phyloP scores from a whole-genome alignment of 2,113 vertebrate genomes.

The Ctenodactylus gundi region DNA sequence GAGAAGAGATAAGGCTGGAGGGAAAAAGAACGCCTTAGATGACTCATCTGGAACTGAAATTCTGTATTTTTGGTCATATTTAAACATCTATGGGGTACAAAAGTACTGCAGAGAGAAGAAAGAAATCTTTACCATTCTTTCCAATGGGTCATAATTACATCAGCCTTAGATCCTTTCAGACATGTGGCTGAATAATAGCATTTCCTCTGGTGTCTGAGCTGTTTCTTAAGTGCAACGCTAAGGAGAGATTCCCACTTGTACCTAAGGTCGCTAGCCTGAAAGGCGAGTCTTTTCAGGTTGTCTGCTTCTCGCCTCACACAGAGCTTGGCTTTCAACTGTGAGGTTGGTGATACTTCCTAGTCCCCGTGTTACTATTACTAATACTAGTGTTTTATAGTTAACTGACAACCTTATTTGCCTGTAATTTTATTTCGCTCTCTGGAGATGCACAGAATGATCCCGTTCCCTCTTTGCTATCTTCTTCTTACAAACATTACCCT shows the following conservation, averaged over 20 bases:
- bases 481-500: neutral
- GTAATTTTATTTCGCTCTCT: neutral
- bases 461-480: neutral
- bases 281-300: neutral
- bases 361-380: rapidly evolving
- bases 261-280: neutral
- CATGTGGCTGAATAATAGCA: neutral
- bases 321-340: neutral
- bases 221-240: neutral
- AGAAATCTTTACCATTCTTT: neutral
- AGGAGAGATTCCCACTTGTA: neutral
- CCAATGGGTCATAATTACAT: neutral
- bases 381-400: neutral
- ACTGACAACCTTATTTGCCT: neutral
- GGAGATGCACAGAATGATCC: neutral
- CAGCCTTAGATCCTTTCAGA: neutral
- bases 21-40: neutral
- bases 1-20: neutral
- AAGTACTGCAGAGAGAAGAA: neutral
- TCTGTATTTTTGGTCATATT: neutral
- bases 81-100: neutral
- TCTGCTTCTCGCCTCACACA: rapidly evolving
- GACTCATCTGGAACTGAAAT: neutral
- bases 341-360: neutral
- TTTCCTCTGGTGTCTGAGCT: neutral